Evolutionary conservation across 2,113 vertebrate species (phyloP).

Genomic region (Eira barbara): DNA sequence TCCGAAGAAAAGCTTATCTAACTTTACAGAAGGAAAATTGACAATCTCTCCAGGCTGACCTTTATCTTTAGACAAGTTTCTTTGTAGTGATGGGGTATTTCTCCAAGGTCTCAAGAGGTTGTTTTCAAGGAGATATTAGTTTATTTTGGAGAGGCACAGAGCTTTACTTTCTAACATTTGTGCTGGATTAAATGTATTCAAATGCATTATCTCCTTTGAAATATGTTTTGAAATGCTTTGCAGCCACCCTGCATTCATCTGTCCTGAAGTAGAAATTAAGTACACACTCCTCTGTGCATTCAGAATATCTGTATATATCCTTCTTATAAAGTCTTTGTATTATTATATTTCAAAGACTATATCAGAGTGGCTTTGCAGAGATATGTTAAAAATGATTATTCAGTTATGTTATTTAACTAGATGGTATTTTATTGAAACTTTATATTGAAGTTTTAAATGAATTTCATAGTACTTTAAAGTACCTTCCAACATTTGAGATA

Average conservation of each 20-base stretch:
- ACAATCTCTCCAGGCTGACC: neutral
- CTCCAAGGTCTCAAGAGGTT: neutral
- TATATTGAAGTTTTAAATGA: conserved; percentile 36
- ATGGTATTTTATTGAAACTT: conserved; percentile 36
- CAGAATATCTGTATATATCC: neutral
- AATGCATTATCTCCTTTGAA: conserved; percentile 55
- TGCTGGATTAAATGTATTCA: conserved; percentile 53
- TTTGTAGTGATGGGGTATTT: neutral
- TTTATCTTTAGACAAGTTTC: conserved; percentile 31
- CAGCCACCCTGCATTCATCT: conserved; percentile 35
- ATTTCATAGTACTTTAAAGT: conserved; percentile 28
- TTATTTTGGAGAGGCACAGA: conserved; percentile 4
- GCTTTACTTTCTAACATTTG: conserved; percentile 28
- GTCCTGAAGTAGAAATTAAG: conserved; percentile 49
- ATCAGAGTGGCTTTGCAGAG: neutral
- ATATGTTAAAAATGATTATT: conserved; percentile 38
- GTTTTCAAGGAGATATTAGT: conserved; percentile 50
- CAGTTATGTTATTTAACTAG: conserved; percentile 22
- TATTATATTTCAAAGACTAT: conserved; percentile 47
- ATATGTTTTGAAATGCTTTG: conserved; percentile 47
- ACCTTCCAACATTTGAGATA: neutral
- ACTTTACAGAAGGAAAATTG: conserved; percentile 15
- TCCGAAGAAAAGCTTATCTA: neutral
- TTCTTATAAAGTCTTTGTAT: neutral
- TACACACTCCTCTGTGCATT: neutral